Conservation (phyloP, 2,797 vertebrate genomes). For the Eidolon dupreanum region DNA sequence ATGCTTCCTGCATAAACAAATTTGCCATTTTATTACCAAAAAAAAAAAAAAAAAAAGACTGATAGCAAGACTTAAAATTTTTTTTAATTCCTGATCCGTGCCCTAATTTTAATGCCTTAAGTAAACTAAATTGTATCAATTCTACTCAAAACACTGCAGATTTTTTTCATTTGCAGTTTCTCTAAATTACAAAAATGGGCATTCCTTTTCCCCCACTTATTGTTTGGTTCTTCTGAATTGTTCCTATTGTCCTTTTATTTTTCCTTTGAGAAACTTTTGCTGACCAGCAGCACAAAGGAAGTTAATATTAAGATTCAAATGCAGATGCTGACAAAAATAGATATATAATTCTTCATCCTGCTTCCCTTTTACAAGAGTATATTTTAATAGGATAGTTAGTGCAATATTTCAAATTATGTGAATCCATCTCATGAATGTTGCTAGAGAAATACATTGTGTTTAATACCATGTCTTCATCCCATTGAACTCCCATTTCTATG, state of each 20-base stretch:
- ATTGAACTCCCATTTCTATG: slow-evolving; percentile 49
- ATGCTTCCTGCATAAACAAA: neutral
- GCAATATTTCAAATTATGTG: slow-evolving; percentile 42
- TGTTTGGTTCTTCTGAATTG: slow-evolving; percentile 49
- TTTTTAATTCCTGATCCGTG: neutral
- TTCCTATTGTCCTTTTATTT: slow-evolving; percentile 56
- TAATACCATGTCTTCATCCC: slow-evolving; percentile 40
- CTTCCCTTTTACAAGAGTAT: slow-evolving; percentile 1
- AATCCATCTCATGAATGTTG: slow-evolving; percentile 51
- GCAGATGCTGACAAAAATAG: slow-evolving; percentile 41
- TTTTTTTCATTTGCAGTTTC: slow-evolving; percentile 16
- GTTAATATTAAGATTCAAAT: slow-evolving; percentile 48
- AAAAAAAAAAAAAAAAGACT: slow-evolving; percentile 24
- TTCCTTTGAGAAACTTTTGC: slow-evolving; percentile 55
- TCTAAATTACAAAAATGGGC: slow-evolving; percentile 4
- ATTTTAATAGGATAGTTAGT: slow-evolving; percentile 41
- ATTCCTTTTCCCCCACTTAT: neutral
- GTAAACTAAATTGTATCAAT: slow-evolving; percentile 6
- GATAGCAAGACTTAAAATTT: neutral
- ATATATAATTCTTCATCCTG: neutral
- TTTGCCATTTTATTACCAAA: slow-evolving; percentile 4
- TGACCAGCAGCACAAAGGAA: slow-evolving; percentile 50
- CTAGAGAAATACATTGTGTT: slow-evolving; percentile 48
- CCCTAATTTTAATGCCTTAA: slow-evolving; percentile 36
- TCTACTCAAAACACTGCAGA: slow-evolving; percentile 30